Conservation (phyloP, 2,888 invertebrate species). For the Amblyteles armatorius region DNA sequence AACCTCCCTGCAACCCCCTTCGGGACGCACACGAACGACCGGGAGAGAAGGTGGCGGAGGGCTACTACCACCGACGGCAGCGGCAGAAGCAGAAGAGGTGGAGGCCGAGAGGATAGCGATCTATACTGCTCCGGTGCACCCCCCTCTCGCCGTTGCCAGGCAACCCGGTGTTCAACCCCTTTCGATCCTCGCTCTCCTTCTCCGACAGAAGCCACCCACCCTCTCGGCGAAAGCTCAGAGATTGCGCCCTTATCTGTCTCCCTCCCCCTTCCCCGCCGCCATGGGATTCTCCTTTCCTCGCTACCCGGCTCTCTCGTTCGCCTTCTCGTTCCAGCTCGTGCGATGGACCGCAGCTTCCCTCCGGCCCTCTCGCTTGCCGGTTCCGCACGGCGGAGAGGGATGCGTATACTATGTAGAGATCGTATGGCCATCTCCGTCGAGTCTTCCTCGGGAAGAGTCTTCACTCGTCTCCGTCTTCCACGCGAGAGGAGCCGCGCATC, state of each 20-base stretch:
- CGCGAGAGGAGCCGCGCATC: slow-evolving; percentile 28
- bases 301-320: slow-evolving; percentile 45
- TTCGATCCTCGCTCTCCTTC: slow-evolving; percentile 68
- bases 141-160: slow-evolving; percentile 80
- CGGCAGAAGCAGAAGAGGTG: slow-evolving; percentile 59
- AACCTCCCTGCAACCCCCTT: slow-evolving; percentile 55
- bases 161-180: slow-evolving; percentile 79
- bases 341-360: slow-evolving; percentile 42
- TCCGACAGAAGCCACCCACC: slow-evolving; percentile 62
- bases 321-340: slow-evolving; percentile 44
- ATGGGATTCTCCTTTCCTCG: slow-evolving; percentile 68
- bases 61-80: slow-evolving; percentile 44
- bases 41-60: slow-evolving; percentile 59
- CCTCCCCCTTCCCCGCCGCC: slow-evolving; percentile 71
- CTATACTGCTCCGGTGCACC: slow-evolving; percentile 77
- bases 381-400: slow-evolving; percentile 15
- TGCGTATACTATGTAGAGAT: slow-evolving; percentile 17
- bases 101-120: slow-evolving; percentile 78
- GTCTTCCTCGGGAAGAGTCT: slow-evolving; percentile 49
- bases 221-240: slow-evolving; percentile 75
- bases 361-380: slow-evolving; percentile 33
- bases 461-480: slow-evolving; percentile 56
- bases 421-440: slow-evolving; percentile 22
- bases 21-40: slow-evolving; percentile 35
- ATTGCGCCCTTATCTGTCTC: slow-evolving; percentile 81